phyloP scores from a whole-genome alignment of 1,140 invertebrate genomes.

The Saccostrea glomerata region DNA sequence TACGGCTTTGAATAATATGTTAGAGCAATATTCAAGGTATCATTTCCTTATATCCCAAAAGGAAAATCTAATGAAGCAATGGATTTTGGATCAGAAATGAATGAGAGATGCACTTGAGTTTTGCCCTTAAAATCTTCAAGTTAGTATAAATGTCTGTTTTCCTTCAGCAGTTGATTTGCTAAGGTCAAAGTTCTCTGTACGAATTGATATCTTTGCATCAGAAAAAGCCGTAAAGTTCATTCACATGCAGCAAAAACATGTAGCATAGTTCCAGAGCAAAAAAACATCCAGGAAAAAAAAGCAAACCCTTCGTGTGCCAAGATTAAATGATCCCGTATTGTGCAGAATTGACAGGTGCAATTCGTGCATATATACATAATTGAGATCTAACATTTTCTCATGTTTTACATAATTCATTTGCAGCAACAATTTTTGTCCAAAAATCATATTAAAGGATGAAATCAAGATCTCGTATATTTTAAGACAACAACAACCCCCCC shows the following conservation, averaged over 20 bases:
- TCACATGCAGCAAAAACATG: constrained; percentile 30
- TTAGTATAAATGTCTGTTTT: neutral
- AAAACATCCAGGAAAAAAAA: neutral
- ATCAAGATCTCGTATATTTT: neutral
- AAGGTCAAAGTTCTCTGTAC: constrained; percentile 1
- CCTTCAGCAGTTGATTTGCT: constrained; percentile 15
- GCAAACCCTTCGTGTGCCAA: neutral
- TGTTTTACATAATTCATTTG: neutral
- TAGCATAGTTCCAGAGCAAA: neutral
- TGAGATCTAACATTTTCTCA: neutral
- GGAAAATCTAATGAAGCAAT: too few relatives aligned
- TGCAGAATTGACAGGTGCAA: neutral
- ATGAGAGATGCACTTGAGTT: too few relatives aligned
- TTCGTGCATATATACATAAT: neutral
- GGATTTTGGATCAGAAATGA: too few relatives aligned
- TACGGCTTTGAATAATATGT: too few relatives aligned
- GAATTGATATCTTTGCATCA: constrained; percentile 1
- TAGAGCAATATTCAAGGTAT: too few relatives aligned
- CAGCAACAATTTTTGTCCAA: too few relatives aligned
- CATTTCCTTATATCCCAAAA: too few relatives aligned
- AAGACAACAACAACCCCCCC: neutral
- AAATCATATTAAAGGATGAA: neutral
- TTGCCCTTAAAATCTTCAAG: neutral
- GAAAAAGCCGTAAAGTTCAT: constrained; percentile 25
- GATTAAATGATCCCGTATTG: neutral